Evolutionary conservation across 2,113 vertebrate genomes (phyloP).

Genomic region (Hippocampus zosterae): DNA sequence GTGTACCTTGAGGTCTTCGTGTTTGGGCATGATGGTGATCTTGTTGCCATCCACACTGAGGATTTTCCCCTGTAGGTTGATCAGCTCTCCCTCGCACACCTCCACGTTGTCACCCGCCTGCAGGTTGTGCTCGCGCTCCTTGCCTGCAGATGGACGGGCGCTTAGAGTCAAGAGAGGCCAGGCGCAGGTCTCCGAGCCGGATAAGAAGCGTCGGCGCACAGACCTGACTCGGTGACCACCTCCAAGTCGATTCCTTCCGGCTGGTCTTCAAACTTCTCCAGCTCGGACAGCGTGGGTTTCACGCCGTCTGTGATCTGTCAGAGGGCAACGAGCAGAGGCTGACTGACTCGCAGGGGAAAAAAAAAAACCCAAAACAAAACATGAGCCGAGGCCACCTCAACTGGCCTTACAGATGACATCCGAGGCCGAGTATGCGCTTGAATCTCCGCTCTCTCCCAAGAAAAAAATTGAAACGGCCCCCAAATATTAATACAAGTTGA

Average conservation of each 20-base stretch:
- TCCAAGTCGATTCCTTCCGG: slow-evolving; percentile 94
- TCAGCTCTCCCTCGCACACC: slow-evolving; percentile 92
- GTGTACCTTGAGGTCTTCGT: slow-evolving; percentile 90
- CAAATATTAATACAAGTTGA: too few relatives aligned
- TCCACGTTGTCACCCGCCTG: slow-evolving; percentile 95
- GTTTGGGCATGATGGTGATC: slow-evolving; percentile 96
- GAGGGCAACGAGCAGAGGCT: not conserved
- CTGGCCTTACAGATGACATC: too few relatives aligned
- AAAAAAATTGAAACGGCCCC: too few relatives aligned
- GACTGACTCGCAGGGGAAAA: too few relatives aligned
- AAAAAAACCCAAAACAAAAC: too few relatives aligned
- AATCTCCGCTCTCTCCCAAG: too few relatives aligned
- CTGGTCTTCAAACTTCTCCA: slow-evolving; percentile 96
- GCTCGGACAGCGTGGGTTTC: slow-evolving; percentile 89
- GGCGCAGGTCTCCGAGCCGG: not conserved
- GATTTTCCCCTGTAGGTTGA: slow-evolving; percentile 94
- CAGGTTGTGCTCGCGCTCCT: slow-evolving; percentile 92
- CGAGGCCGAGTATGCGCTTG: too few relatives aligned
- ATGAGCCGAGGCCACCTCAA: too few relatives aligned
- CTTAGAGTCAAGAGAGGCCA: not conserved
- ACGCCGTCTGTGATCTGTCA: slow-evolving; percentile 90
- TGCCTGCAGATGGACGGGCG: slow-evolving; percentile 68
- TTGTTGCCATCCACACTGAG: slow-evolving; percentile 95
- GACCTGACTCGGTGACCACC: slow-evolving; percentile 91
- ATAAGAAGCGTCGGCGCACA: not conserved